Percentiles rank a stretch among this genome's conserved stretches.
phyloP scores from a whole-genome alignment of 2,113 vertebrate genomes.

The Psephotus haematonotus region DNA sequence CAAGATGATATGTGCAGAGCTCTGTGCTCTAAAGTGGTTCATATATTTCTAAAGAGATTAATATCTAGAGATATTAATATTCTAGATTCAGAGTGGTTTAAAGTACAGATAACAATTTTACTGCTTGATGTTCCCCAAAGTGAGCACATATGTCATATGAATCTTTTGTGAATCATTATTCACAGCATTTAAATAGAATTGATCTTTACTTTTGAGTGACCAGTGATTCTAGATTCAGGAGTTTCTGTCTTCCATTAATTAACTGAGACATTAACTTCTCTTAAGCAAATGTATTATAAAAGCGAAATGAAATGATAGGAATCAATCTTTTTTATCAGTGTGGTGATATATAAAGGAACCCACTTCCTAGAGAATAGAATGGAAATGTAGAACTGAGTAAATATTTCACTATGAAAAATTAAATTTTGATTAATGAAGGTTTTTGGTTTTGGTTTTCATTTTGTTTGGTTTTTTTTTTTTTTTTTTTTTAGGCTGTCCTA shows the following conservation, averaged over 20 bases:
- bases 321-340: slow-evolving; percentile 16
- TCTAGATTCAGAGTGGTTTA: background rate
- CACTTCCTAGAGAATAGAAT: background rate
- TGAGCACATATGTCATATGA: background rate
- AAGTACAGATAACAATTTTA: background rate
- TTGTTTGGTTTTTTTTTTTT: too few species aligned
- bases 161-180: background rate
- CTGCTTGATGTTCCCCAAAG: background rate
- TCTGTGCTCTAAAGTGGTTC: background rate
- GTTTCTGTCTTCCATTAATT: slow-evolving; percentile 3
- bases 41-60: background rate
- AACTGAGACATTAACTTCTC: background rate
- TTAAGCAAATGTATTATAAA: slow-evolving; percentile 9
- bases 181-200: background rate
- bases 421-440: background rate
- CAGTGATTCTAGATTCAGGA: background rate
- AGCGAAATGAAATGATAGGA: background rate
- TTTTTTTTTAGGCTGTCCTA: background rate
- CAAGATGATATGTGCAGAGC: background rate
- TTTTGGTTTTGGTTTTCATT: background rate
- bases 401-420: background rate
- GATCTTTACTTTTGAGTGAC: slow-evolving; percentile 18
- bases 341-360: background rate
- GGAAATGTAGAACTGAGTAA: background rate
- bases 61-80: background rate